These are phyloP conservation scores for Ophioderma brevispina DNA, from an alignment of 35 echinoderm and acorn worm genomes.

Conservation along the genomic window DNA sequence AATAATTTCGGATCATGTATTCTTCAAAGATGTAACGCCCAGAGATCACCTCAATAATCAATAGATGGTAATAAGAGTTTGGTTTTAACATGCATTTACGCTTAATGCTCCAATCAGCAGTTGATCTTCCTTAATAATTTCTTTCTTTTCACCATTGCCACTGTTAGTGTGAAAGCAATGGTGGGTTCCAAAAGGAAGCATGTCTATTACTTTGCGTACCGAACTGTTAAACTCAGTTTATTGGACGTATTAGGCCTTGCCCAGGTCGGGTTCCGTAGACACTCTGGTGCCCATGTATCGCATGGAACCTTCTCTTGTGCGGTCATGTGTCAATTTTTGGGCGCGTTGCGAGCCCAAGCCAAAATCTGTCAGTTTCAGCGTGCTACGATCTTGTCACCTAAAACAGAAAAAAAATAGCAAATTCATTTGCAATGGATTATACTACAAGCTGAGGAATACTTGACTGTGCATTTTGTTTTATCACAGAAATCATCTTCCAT, in stretches of 20 bases:
- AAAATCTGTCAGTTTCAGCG: slow-evolving; percentile 38
- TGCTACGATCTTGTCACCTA: slow-evolving; percentile 27
- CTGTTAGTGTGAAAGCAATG: too few relatives aligned
- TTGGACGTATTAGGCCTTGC: slow-evolving; percentile 5
- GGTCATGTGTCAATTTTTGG: background rate
- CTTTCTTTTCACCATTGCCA: too few relatives aligned
- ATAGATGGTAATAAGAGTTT: too few relatives aligned
- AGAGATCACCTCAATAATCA: slow-evolving; percentile 28
- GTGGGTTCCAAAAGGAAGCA: too few relatives aligned
- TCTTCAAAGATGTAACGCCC: slow-evolving; percentile 32
- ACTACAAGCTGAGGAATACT: too few relatives aligned
- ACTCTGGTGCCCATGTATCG: slow-evolving; percentile 41
- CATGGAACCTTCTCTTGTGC: slow-evolving; percentile 31
- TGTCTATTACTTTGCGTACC: too few relatives aligned
- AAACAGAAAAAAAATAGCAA: too few relatives aligned
- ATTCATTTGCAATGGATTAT: too few relatives aligned
- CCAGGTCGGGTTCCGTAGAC: background rate
- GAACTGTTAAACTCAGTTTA: slow-evolving; percentile 34
- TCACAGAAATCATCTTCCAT: background rate
- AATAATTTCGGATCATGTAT: background rate
- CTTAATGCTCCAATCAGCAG: too few relatives aligned
- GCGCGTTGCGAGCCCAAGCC: background rate
- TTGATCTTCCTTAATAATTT: too few relatives aligned
- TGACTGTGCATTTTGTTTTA: too few relatives aligned
- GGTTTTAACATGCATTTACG: too few relatives aligned